Conservation (phyloP, 2,888 invertebrate species). For the Mesorhabditis belari region DNA sequence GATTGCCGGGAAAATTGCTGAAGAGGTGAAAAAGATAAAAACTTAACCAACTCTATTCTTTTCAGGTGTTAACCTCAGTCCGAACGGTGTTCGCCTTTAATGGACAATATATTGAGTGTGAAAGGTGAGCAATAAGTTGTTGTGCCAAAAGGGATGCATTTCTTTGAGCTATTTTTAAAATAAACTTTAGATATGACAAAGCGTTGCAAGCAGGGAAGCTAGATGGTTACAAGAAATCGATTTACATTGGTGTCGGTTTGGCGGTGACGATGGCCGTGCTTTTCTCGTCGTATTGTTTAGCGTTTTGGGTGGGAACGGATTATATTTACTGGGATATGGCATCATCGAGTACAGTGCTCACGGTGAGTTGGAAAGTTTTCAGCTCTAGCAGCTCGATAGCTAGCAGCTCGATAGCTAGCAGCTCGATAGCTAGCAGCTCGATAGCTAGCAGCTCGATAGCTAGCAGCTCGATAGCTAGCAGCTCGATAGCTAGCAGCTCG, state of each 20-base stretch:
- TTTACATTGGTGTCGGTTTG: constrained; percentile 50
- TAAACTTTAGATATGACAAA: constrained; percentile 28
- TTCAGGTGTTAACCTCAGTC: neutral
- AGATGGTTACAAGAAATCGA: constrained; percentile 32
- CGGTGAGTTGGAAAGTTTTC: constrained; percentile 53
- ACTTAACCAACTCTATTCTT: neutral
- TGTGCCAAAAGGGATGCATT: too few relatives aligned
- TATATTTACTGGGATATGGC: constrained; percentile 20
- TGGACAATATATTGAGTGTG: neutral
- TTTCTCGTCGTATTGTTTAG: constrained; percentile 47
- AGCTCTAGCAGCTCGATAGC: too few relatives aligned
- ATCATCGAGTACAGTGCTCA: constrained; percentile 25
- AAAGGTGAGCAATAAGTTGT: too few relatives aligned
- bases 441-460: too few relatives aligned
- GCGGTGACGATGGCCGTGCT: constrained; percentile 49
- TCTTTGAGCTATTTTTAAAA: too few relatives aligned
- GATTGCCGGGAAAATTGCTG: neutral
- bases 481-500: too few relatives aligned
- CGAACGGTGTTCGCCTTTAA: constrained; percentile 4
- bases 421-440: too few relatives aligned
- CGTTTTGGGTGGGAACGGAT: constrained; percentile 35
- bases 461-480: too few relatives aligned
- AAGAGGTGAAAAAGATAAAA: neutral
- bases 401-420: too few relatives aligned
- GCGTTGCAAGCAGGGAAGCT: constrained; percentile 22